These are phyloP conservation scores for Erithacus rubecula DNA, from an alignment of 2,797 vertebrate genomes.

Conservation along the genomic window DNA sequence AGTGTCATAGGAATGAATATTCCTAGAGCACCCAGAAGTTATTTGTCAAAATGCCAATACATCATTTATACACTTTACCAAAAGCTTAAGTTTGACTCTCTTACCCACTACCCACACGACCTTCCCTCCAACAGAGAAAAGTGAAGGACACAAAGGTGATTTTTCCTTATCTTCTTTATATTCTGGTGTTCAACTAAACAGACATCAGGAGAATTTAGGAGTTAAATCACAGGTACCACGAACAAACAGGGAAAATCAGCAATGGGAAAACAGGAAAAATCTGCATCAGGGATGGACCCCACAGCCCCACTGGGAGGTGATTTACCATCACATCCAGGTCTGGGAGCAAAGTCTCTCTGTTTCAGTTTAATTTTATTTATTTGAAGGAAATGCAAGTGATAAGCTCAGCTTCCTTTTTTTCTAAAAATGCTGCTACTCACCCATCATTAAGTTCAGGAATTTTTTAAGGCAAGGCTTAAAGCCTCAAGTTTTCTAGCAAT, in stretches of 20 bases:
- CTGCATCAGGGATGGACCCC: background rate
- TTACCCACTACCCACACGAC: background rate
- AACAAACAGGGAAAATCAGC: background rate
- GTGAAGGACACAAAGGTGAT: constrained; percentile 47
- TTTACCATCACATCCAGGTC: background rate
- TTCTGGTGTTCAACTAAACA: background rate
- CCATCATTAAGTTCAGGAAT: background rate
- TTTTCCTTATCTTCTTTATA: constrained; percentile 43
- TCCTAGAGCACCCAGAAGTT: background rate
- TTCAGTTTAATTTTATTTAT: background rate
- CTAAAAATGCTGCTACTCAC: background rate
- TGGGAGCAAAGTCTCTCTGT: background rate
- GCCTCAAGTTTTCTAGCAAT: background rate
- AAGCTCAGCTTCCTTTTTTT: background rate
- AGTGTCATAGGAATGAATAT: background rate
- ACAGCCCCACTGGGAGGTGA: background rate
- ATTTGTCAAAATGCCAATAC: constrained; percentile 20
- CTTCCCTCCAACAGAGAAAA: constrained; percentile 1
- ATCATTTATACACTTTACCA: background rate
- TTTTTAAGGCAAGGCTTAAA: background rate
- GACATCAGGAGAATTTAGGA: background rate
- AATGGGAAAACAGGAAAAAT: background rate
- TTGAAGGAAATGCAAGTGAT: background rate
- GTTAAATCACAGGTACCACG: background rate
- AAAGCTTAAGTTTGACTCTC: background rate